Conservation (phyloP, 2,113 vertebrate species). For the Kryptolebias marmoratus region DNA sequence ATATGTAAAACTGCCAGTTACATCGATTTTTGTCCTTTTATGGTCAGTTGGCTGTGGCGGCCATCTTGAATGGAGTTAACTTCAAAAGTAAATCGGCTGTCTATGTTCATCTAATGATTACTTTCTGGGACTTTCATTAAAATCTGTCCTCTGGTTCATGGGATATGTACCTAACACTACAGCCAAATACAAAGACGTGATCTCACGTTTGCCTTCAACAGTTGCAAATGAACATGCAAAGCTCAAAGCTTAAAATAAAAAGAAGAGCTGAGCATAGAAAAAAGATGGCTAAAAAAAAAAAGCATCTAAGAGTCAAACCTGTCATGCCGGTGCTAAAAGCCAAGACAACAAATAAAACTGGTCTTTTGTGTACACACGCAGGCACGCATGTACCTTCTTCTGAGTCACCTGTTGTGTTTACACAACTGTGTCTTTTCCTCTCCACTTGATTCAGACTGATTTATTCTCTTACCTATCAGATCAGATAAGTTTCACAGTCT, state of each 20-base stretch:
- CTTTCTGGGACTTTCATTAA: no score
- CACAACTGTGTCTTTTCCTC: constrained; percentile 59
- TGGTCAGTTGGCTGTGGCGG: no score
- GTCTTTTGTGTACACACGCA: constrained; percentile 20
- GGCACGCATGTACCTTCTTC: constrained; percentile 14
- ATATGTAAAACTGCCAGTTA: no score
- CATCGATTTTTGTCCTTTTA: no score
- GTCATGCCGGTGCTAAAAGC: constrained; percentile 49
- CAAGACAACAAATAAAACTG: constrained; percentile 58
- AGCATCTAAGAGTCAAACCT: constrained; percentile 41
- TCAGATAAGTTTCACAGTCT: constrained; percentile 72
- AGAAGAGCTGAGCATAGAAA: constrained; percentile 5
- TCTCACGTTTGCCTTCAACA: no score
- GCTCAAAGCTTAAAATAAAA: constrained; percentile 10
- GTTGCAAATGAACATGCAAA: background rate
- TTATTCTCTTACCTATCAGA: constrained; percentile 74
- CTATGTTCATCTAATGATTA: no score
- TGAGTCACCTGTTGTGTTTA: constrained; percentile 65
- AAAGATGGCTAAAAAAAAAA: constrained; percentile 19
- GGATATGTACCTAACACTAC: no score
- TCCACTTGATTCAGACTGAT: constrained; percentile 52
- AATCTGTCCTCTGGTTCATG: no score
- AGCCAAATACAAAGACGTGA: no score
- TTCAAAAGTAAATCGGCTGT: no score
- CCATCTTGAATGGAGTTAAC: no score